These are phyloP conservation scores for Augiades crinisus DNA, from an alignment of 2,888 invertebrate species.

Conservation along the genomic window DNA sequence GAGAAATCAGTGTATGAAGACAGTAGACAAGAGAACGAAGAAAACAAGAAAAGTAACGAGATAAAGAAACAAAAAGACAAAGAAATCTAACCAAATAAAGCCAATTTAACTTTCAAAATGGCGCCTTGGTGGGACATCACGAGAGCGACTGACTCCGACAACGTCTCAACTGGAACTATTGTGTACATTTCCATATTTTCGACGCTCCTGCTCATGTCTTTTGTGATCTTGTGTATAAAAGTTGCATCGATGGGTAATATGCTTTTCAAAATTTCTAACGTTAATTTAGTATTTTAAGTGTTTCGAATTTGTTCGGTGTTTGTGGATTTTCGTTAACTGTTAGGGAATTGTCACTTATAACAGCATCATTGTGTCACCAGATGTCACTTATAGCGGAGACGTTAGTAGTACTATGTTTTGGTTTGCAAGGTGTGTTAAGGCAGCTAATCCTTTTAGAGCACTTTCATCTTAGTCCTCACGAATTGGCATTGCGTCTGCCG, in stretches of 20 bases:
- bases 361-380: too few relatives aligned
- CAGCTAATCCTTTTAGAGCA: too few relatives aligned
- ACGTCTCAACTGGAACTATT: conserved; percentile 28
- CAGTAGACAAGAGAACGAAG: not conserved
- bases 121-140: conserved; percentile 20
- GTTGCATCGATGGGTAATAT: conserved; percentile 45
- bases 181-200: conserved; percentile 39
- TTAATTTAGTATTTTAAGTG: too few relatives aligned
- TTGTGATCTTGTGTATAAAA: conserved; percentile 55
- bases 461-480: too few relatives aligned
- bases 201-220: conserved; percentile 49
- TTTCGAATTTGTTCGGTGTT: too few relatives aligned
- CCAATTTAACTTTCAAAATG: conserved; percentile 25
- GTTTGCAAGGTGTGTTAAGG: too few relatives aligned
- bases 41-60: not conserved
- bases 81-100: not conserved
- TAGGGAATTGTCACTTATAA: too few relatives aligned
- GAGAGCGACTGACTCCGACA: not conserved
- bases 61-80: not conserved
- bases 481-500: too few relatives aligned
- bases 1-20: not conserved
- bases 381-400: too few relatives aligned
- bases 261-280: not conserved
- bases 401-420: too few relatives aligned
- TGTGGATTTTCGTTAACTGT: too few relatives aligned